phyloP scores from a whole-genome alignment of 2,113 vertebrate species.

The Corythaixoides concolor region DNA sequence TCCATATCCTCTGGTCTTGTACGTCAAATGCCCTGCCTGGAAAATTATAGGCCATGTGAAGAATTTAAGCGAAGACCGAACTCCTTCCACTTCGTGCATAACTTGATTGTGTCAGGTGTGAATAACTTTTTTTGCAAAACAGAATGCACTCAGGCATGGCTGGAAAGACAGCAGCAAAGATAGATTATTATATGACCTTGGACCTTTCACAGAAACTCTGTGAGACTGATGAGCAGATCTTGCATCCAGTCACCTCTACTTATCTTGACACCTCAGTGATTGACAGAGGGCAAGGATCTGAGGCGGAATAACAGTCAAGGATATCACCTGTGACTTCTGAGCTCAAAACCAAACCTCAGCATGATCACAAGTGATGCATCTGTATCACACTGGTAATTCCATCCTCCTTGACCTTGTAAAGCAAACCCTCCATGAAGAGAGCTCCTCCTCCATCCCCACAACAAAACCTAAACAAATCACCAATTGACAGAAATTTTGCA shows the following conservation, averaged over 20 bases:
- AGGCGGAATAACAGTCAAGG: not conserved
- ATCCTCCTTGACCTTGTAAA: not conserved
- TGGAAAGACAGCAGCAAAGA: not conserved
- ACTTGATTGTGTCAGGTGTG: not conserved
- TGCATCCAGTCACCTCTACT: not conserved
- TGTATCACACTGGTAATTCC: not conserved
- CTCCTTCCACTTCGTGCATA: not conserved
- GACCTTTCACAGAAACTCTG: not conserved
- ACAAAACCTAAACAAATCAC: not conserved
- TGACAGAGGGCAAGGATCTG: not conserved
- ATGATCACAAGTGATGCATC: not conserved
- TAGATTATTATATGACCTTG: not conserved
- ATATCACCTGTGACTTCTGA: not conserved
- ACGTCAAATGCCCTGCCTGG: not conserved
- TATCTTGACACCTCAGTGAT: not conserved
- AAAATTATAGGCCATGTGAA: not conserved
- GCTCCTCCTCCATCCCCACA: rapidly evolving
- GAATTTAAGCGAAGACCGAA: not conserved
- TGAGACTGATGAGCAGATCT: not conserved
- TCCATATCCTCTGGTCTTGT: not conserved
- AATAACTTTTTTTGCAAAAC: not conserved
- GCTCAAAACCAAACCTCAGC: not conserved
- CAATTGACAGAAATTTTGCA: not conserved
- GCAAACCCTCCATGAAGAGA: not conserved
- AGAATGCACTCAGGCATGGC: not conserved